Base-by-base conservation (phyloP, 2,888 invertebrate species). In the Lepidonotus clava region DNA sequence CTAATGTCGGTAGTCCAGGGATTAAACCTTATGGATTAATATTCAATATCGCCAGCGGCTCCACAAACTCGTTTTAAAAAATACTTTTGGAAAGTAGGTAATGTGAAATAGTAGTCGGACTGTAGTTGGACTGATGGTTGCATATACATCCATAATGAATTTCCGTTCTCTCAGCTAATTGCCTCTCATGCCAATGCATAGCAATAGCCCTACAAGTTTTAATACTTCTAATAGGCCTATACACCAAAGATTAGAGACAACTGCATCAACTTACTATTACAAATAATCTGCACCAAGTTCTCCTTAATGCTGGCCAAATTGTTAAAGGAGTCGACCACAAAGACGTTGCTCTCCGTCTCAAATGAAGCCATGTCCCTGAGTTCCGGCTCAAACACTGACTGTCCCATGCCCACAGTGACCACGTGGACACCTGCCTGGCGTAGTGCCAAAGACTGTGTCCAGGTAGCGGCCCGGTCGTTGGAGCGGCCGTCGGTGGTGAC, bases 401-500 rank as follows among this genome's bases (percentile, higher is more conserved):
- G 28, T 1, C 56, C 56, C 4, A 85, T 11, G 21, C 85, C 85
- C 0, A 85, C 32, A 4, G 71, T 28, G 0, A 85, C 28, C 1
- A 85, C 51, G 21, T 40, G 28, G 28, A 51, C 85, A 1, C 85
- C 85, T 2, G 67, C 21, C 1, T 28, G 1, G 21, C 85, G 67
- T 32, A 80, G 51, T 24, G 11, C 28, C 40, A 84, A 28, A 34
- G 87, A 84, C 46, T 87, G 71, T 18, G 28, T n/a, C 56, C 71
- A 61, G 38, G 87, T 87, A 18, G 40, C 40, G 24, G 51, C 53
- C 5, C 71, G 66, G 41, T 85, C 76, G 32, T 84, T 84, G 36
- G 84, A 71, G 21, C 85, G 84, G 0, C 87, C 87, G 24, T 87
- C 87, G 4, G 87, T 87, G 77, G 53, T 41, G 14, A 84, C 71